Conservation (phyloP, 2,113 vertebrate species). For the Dryoscopus gambensis region DNA sequence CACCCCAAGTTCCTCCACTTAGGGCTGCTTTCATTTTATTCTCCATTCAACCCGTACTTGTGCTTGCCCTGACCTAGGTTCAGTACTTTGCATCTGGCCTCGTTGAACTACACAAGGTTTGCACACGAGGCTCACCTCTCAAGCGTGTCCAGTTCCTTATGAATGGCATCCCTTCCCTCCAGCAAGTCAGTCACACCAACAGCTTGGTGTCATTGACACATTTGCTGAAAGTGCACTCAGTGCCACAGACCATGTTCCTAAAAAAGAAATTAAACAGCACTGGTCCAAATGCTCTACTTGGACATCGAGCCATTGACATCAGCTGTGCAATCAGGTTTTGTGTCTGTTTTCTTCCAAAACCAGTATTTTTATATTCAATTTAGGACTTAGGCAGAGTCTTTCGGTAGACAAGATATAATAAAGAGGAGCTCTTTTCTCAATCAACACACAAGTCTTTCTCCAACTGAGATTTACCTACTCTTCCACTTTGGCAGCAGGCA, state of each 20-base stretch:
- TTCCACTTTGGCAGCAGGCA: background rate
- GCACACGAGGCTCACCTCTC: background rate
- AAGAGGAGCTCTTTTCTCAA: background rate
- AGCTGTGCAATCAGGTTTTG: background rate
- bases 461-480: background rate
- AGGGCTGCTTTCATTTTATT: background rate
- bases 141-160: background rate
- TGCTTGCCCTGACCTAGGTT: background rate
- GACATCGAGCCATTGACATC: background rate
- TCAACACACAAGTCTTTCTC: background rate
- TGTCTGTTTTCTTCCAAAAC: background rate
- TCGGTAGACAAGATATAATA: background rate
- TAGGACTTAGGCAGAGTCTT: background rate
- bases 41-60: background rate
- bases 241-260: background rate
- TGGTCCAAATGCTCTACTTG: background rate
- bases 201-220: background rate
- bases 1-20: background rate
- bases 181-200: background rate
- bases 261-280: background rate
- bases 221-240: background rate
- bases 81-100: background rate
- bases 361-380: background rate
- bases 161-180: background rate
- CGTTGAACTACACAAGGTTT: fast-evolving